A percentile compares a stretch with the other conserved stretches of the same genome.
phyloP scores from a whole-genome alignment of 2,888 invertebrate species.

The Mycalesis mineus region DNA sequence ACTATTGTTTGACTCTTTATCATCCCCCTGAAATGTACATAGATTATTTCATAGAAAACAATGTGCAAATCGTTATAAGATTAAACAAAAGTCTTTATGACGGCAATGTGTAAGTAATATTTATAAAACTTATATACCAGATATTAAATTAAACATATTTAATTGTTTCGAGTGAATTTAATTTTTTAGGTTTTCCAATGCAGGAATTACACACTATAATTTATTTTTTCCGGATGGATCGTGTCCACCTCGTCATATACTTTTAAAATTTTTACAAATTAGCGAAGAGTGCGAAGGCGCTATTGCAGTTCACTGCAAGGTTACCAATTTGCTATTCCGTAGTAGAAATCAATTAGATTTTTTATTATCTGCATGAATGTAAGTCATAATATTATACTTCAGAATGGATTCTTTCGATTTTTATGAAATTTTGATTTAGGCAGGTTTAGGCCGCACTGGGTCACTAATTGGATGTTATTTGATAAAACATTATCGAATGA shows the following conservation, averaged over 20 bases:
- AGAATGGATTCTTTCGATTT: slow-evolving; percentile 9
- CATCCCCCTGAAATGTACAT: slow-evolving; percentile 90
- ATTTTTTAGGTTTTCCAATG: slow-evolving; percentile 64
- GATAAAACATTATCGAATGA: slow-evolving; percentile 89
- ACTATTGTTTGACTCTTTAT: slow-evolving; percentile 73
- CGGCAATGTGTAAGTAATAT: slow-evolving; percentile 78
- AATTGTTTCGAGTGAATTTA: not conserved
- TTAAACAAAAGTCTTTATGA: slow-evolving; percentile 91
- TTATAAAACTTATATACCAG: not conserved
- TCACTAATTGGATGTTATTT: slow-evolving; percentile 92
- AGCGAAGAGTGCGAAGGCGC: slow-evolving; percentile 85
- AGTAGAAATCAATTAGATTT: too few species aligned
- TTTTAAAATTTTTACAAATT: slow-evolving; percentile 88
- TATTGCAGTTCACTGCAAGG: slow-evolving; percentile 95
- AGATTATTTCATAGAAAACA: slow-evolving; percentile 88
- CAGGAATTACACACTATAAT: slow-evolving; percentile 91
- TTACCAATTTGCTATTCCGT: slow-evolving; percentile 50
- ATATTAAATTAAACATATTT: too few species aligned
- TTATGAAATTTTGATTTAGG: slow-evolving; percentile 74
- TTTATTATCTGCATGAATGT: too few species aligned
- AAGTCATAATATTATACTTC: too few species aligned
- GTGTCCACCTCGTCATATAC: slow-evolving; percentile 87
- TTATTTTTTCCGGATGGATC: slow-evolving; percentile 93
- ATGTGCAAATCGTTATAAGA: slow-evolving; percentile 88
- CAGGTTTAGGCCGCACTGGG: slow-evolving; percentile 94